Percentiles rank a stretch among this genome's conserved stretches.
phyloP scores from a whole-genome alignment of 1,140 invertebrate species.

The Magallana gigas region DNA sequence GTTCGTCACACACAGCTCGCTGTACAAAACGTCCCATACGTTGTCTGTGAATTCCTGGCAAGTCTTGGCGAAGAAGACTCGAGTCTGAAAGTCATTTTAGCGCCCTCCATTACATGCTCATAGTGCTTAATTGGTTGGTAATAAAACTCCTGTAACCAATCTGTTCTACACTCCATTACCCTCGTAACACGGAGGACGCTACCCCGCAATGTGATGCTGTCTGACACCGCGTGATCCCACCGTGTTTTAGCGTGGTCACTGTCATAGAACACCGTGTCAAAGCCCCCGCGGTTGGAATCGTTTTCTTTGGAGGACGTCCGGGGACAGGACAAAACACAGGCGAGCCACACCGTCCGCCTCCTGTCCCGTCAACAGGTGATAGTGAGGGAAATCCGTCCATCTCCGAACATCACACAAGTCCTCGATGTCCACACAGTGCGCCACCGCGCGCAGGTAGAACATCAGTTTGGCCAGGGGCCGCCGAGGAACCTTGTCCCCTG shows the following conservation, averaged over 20 bases:
- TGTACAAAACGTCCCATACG: not conserved
- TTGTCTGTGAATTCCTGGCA: not conserved
- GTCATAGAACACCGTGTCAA: not conserved
- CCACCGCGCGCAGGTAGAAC: not conserved
- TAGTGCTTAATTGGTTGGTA: conserved; percentile 1
- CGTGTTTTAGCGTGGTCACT: not conserved
- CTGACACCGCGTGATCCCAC: not conserved
- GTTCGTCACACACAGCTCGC: not conserved
- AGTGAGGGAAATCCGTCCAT: conserved; percentile 9
- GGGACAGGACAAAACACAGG: not conserved
- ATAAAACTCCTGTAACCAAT: conserved; percentile 14
- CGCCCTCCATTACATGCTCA: conserved; percentile 12
- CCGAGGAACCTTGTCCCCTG: not conserved
- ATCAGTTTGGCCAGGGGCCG: conserved; percentile 6
- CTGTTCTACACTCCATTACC: not conserved
- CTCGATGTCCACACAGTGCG: not conserved
- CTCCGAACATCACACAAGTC: not conserved
- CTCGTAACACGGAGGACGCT: not conserved
- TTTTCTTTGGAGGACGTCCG: not conserved
- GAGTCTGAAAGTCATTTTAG: conserved; percentile 17
- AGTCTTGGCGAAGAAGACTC: not conserved
- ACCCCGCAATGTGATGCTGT: not conserved
- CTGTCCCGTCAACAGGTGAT: not conserved
- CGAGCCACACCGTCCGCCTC: conserved; percentile 8
- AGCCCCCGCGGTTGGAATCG: not conserved